Base-by-base conservation (phyloP, 2,797 vertebrate species). In the Hozukius guyotensis region DNA sequence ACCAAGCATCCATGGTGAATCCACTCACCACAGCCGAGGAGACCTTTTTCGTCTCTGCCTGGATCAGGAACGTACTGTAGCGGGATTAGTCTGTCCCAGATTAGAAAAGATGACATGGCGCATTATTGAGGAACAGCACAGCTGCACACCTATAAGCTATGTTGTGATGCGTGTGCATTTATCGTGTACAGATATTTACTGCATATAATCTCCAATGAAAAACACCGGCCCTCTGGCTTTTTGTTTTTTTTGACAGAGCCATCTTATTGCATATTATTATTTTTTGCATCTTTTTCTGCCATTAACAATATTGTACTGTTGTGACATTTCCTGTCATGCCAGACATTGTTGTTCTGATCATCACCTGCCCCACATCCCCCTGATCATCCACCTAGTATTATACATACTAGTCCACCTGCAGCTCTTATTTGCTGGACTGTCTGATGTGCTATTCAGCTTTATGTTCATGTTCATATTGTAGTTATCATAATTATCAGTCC, bases 1-100 rank as follows among this genome's bases (percentile, higher is more conserved):
- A 67, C 20, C 7, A 73, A 53, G 9, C 29, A 4, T 61, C 61
- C 90, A 91, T 81, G 31, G 22, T 68, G 72, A 56, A 66, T 59
- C 64, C 52, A 5, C 27, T 56, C 59, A 9, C 13, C 31, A 22
- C 56, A 72, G 80, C 36, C 1, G 11, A 73, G 38, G 56, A 73
- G 75, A 77, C 65, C 42, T 75, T 27, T 27, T 77, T 60, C 68
- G 79, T 77, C 78, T 61, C 57, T 25, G 57, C 22, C 31, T 74
- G 83, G 88, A 87, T 86, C 86, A 78, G 86, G 74, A 87, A 32
- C 78, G 18, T 14, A 42, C 38, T 42, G 38, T 8, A 2, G 25
- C 34, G 29, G 86, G 93, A 95, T 95, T 95, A 95, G 87, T 78
- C 67, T 73, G 27, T 60, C 73, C 82, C 66, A 88, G 94, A 96